Percentiles rank a stretch among this genome's conserved stretches.
Evolutionary conservation across 2,113 vertebrate genomes (phyloP).

Genomic region (Ameiurus melas): DNA sequence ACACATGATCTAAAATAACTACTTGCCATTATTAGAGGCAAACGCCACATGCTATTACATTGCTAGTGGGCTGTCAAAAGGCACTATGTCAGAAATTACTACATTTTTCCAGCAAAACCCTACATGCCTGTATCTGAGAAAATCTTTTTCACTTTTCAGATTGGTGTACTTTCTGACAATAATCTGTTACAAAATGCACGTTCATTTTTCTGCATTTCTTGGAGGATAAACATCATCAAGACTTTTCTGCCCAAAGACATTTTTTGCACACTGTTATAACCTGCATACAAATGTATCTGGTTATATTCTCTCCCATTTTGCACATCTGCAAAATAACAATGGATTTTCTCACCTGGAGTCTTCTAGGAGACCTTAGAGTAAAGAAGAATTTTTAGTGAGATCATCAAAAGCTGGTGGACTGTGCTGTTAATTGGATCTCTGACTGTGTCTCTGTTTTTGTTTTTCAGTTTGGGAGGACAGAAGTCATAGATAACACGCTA

Average conservation of each 20-base stretch:
- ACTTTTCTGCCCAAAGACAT: neutral
- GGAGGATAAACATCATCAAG: neutral
- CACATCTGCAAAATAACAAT: neutral
- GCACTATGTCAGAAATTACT: neutral
- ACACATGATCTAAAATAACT: neutral
- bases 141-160: neutral
- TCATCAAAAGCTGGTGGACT: neutral
- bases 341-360: neutral
- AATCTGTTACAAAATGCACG: neutral
- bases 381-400: neutral
- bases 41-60: neutral
- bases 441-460: slow-evolving; percentile 36
- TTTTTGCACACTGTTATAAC: neutral
- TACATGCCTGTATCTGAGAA: neutral
- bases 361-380: neutral
- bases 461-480: slow-evolving; percentile 91
- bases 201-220: neutral
- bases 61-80: neutral
- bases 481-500: slow-evolving; percentile 97
- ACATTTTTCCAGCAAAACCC: neutral
- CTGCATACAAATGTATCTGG: neutral
- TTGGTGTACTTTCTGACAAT: neutral
- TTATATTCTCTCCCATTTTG: neutral
- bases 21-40: neutral
- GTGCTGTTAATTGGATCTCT: neutral